phyloP scores from a whole-genome alignment of 1,140 invertebrate species.

The Pogonognathellus flavescens region DNA sequence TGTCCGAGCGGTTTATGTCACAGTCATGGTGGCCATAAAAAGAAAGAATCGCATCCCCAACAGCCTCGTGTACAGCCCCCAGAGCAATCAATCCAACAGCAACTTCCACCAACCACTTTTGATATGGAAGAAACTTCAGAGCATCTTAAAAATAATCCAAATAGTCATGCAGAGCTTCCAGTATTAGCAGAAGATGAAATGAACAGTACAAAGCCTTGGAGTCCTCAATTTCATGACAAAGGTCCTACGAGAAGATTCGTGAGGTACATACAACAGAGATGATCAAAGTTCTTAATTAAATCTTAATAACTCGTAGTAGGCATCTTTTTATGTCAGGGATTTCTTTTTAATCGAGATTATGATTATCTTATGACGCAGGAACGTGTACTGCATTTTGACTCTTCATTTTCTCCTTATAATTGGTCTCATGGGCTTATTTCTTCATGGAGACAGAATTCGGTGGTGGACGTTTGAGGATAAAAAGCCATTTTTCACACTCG shows the following conservation, averaged over 20 bases:
- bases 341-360: not conserved
- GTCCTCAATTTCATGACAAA: constrained; percentile 5
- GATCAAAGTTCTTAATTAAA: too few species aligned
- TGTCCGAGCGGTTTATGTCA: constrained; percentile 43
- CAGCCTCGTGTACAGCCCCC: not conserved
- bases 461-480: constrained; percentile 25
- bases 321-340: not conserved
- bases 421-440: constrained; percentile 11
- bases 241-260: constrained; percentile 1
- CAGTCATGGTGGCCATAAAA: constrained; percentile 18
- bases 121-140: not conserved
- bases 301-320: too few species aligned
- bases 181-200: not conserved
- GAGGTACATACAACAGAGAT: not conserved
- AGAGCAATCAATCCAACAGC: not conserved
- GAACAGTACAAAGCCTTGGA: constrained; percentile 28
- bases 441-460: constrained; percentile 8
- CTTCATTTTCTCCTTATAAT: constrained; percentile 11
- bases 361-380: not conserved
- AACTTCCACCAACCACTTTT: not conserved
- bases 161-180: constrained; percentile 19
- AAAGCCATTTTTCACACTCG: constrained; percentile 11
- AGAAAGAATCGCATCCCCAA: not conserved
- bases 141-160: constrained; percentile 1
- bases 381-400: constrained; percentile 4